Percentiles rank a stretch among this genome's conserved stretches.
Conservation (phyloP, 2,113 vertebrate genomes). For the Chiloscyllium plagiosum region DNA sequence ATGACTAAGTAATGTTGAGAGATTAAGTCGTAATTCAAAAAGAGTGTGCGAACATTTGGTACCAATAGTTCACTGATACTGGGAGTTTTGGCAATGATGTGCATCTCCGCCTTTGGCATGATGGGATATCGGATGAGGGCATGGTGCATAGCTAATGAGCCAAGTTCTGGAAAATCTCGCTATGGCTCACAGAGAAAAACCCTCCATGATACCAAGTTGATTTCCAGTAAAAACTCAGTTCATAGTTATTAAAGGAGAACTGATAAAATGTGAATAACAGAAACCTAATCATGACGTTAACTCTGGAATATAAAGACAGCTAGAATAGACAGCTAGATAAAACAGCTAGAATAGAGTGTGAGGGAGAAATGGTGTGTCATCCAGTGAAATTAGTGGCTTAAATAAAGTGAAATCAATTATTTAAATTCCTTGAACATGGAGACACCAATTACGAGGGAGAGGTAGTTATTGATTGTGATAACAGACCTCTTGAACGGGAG, state of each 20-base stretch:
- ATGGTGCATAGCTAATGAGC: too few relatives aligned
- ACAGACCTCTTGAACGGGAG: not conserved
- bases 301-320: not conserved
- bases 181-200: too few relatives aligned
- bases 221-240: too few relatives aligned
- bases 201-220: too few relatives aligned
- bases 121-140: too few relatives aligned
- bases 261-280: not conserved
- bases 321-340: not conserved
- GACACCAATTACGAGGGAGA: not conserved
- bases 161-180: too few relatives aligned
- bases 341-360: not conserved
- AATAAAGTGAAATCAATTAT: not conserved
- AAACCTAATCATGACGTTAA: not conserved
- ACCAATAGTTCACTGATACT: too few relatives aligned
- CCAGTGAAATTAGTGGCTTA: not conserved
- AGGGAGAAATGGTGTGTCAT: not conserved
- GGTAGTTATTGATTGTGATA: not conserved
- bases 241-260: not conserved
- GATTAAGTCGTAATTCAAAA: too few relatives aligned
- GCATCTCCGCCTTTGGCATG: too few relatives aligned
- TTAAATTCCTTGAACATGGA: not conserved
- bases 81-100: too few relatives aligned
- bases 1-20: too few relatives aligned
- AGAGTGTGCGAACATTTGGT: too few relatives aligned